Evolutionary conservation across 2,113 vertebrate species (phyloP).

Genomic region (Nettapus auritus): DNA sequence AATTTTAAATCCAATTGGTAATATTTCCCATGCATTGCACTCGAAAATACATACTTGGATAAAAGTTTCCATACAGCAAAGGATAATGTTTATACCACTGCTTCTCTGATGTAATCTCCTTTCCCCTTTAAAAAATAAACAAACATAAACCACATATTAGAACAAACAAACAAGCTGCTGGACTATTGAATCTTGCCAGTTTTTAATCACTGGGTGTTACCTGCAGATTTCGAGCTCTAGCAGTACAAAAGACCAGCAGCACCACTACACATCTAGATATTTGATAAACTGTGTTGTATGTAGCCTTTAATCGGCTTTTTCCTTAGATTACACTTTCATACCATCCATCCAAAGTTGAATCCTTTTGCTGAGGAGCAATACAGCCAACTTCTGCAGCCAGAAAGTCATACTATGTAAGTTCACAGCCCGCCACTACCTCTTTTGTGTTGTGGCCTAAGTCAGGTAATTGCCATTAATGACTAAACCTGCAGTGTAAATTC

Average conservation of each 20-base stretch:
- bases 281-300: neutral
- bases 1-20: neutral
- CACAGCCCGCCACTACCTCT: neutral
- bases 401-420: neutral
- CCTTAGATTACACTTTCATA: neutral
- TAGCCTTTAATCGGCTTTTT: neutral
- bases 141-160: neutral
- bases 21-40: neutral
- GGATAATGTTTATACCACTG: neutral
- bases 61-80: neutral
- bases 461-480: neutral
- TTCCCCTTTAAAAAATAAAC: neutral
- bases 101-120: neutral
- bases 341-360: neutral
- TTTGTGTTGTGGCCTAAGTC: neutral
- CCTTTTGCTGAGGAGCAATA: neutral
- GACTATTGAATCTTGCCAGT: neutral
- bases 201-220: neutral
- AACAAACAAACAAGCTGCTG: neutral
- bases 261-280: neutral
- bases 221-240: neutral
- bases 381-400: neutral
- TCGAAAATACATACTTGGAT: neutral
- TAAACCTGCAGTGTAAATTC: neutral
- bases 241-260: neutral